A percentile compares a stretch with the other conserved stretches of the same genome.
Conservation (phyloP, 2,113 vertebrate species). For the Thomomys bottae region DNA sequence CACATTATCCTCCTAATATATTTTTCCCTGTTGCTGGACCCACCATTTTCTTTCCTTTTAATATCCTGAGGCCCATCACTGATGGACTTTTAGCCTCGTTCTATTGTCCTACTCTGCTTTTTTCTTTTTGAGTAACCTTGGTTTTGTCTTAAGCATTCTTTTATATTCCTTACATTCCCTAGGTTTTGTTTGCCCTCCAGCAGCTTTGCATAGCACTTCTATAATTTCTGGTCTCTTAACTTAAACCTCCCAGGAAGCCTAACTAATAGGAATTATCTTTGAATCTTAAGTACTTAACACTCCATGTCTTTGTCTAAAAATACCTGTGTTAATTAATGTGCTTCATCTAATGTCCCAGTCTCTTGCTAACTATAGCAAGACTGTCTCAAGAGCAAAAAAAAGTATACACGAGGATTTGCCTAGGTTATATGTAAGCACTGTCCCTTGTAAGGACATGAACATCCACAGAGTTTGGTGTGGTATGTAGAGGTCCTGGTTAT, state of each 20-base stretch:
- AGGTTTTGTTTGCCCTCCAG: background rate
- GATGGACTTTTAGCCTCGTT: background rate
- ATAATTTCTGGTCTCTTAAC: background rate
- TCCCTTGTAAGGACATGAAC: background rate
- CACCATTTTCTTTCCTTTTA: background rate
- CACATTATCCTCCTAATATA: background rate
- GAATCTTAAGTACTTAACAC: slow-evolving; percentile 29
- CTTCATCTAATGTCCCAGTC: background rate
- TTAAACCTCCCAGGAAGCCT: background rate
- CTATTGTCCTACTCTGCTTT: background rate
- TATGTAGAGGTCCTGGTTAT: background rate
- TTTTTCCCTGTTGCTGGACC: slow-evolving; percentile 11
- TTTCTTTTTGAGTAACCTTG: background rate
- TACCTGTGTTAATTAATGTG: background rate
- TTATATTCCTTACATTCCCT: background rate
- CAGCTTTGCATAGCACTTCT: background rate
- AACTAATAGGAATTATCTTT: slow-evolving; percentile 18
- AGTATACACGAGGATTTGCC: background rate
- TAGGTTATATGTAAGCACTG: background rate
- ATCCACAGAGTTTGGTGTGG: background rate
- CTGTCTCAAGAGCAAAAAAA: background rate
- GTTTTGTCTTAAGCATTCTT: background rate
- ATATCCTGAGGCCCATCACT: background rate
- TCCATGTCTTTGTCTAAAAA: background rate
- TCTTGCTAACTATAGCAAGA: background rate